These are phyloP conservation scores for Saxidomus purpurata DNA, from an alignment of 1,140 invertebrate genomes.

Conservation along the genomic window DNA sequence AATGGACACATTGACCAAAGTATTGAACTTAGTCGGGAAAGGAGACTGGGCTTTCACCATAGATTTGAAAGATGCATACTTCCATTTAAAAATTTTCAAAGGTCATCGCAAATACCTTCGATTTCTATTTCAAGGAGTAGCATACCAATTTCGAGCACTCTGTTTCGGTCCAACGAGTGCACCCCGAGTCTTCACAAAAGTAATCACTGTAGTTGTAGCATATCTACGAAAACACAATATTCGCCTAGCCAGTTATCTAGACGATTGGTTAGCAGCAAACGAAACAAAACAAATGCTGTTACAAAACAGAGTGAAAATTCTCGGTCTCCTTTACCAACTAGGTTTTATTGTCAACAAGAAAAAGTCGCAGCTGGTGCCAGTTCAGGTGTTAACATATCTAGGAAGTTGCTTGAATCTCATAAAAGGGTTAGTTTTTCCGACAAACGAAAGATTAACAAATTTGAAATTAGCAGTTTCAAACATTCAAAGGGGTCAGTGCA, in stretches of 20 bases:
- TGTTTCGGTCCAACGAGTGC: constrained; percentile 44
- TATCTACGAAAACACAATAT: constrained; percentile 3
- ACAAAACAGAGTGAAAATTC: neutral
- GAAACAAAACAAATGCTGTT: constrained; percentile 13
- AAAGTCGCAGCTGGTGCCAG: too few species aligned
- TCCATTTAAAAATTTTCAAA: constrained; percentile 40
- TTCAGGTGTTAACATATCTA: too few species aligned
- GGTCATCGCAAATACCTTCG: constrained; percentile 14
- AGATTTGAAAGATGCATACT: constrained; percentile 47
- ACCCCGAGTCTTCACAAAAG: constrained; percentile 26
- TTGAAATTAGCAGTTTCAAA: constrained; percentile 9
- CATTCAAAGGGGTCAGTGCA: too few species aligned
- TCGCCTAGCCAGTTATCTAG: constrained; percentile 31
- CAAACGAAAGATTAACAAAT: neutral
- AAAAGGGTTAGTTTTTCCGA: too few species aligned
- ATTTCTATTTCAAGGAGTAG: constrained; percentile 19
- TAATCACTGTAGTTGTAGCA: constrained; percentile 16
- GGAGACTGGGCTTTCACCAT: constrained; percentile 42
- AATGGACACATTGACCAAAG: constrained; percentile 32
- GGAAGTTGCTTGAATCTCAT: too few species aligned
- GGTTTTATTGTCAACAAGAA: too few species aligned
- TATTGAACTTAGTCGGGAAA: constrained; percentile 17
- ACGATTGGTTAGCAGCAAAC: constrained; percentile 35
- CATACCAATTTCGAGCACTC: constrained; percentile 40
- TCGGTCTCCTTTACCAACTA: constrained; percentile 18